These are phyloP conservation scores for Clytia hemisphaerica DNA, from an alignment of 30 jellyfish, hydroid and myxozoan species.

Conservation along the genomic window DNA sequence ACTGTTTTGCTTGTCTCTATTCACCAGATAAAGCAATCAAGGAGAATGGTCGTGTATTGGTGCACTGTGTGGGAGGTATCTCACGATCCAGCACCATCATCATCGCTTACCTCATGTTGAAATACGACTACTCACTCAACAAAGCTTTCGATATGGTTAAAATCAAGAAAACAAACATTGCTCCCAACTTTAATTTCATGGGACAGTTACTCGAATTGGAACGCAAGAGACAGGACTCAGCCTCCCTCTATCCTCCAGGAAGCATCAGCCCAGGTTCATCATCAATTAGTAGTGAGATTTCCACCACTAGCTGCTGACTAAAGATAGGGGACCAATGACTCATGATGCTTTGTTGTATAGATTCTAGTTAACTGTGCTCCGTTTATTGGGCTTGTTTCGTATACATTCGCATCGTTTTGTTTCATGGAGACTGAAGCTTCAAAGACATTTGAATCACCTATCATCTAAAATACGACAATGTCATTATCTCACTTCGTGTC, in stretches of 20 bases:
- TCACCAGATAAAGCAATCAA: slow-evolving; percentile 62
- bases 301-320: too few species aligned
- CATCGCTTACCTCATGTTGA: slow-evolving; percentile 86
- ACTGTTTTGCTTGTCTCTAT: too few species aligned
- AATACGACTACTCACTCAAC: slow-evolving; percentile 66
- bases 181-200: slow-evolving; percentile 95
- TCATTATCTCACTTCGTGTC: too few species aligned
- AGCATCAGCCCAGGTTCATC: slow-evolving; percentile 45
- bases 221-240: slow-evolving; percentile 40
- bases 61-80: slow-evolving; percentile 93
- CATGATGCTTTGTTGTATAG: too few species aligned
- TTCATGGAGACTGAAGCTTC: too few species aligned
- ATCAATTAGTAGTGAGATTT: slow-evolving; percentile 28
- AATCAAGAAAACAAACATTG: slow-evolving; percentile 78
- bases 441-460: too few species aligned
- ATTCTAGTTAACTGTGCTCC: too few species aligned
- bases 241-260: slow-evolving; percentile 49
- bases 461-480: too few species aligned
- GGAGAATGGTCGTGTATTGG: slow-evolving; percentile 47
- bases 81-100: slow-evolving; percentile 94
- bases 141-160: slow-evolving; percentile 93
- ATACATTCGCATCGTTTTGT: too few species aligned
- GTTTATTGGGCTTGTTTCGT: too few species aligned
- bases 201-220: slow-evolving; percentile 94
- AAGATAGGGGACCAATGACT: too few species aligned